These are phyloP conservation scores for Oriolus oriolus DNA, from an alignment of 2,113 vertebrate species.

Conservation along the genomic window DNA sequence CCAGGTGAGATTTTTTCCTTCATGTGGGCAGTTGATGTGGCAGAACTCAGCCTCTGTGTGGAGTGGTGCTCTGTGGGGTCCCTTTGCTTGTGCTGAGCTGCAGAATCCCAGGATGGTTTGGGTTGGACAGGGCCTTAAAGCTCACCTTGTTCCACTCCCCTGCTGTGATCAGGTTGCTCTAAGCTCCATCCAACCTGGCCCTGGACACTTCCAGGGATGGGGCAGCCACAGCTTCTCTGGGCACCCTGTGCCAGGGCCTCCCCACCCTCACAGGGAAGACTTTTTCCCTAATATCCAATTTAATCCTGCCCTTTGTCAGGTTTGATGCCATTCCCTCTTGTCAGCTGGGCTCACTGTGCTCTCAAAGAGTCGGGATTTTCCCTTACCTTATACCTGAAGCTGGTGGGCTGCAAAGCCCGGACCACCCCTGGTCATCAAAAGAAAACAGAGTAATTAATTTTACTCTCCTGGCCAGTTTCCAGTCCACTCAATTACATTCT, in stretches of 20 bases:
- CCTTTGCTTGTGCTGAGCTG: not conserved
- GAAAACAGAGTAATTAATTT: not conserved
- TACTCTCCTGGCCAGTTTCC: not conserved
- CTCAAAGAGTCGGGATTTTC: not conserved
- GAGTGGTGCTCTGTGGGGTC: not conserved
- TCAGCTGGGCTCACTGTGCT: not conserved
- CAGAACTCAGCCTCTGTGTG: not conserved
- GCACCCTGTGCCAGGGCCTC: not conserved
- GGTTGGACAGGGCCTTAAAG: not conserved
- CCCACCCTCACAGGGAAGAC: not conserved
- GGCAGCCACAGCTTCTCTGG: not conserved
- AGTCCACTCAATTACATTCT: conserved; percentile 28
- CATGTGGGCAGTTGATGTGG: not conserved
- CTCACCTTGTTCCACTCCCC: not conserved
- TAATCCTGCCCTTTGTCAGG: not conserved
- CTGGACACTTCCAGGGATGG: not conserved
- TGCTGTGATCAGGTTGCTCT: not conserved
- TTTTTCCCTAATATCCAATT: not conserved
- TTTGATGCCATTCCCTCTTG: not conserved
- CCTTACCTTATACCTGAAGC: accelerated
- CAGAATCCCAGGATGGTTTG: not conserved
- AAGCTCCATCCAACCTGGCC: accelerated
- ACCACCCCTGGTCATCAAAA: not conserved
- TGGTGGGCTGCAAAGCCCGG: not conserved
- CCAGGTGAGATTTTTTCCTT: not conserved